phyloP scores from a whole-genome alignment of 1,140 invertebrate species.

The Drosophila chauvacae region DNA sequence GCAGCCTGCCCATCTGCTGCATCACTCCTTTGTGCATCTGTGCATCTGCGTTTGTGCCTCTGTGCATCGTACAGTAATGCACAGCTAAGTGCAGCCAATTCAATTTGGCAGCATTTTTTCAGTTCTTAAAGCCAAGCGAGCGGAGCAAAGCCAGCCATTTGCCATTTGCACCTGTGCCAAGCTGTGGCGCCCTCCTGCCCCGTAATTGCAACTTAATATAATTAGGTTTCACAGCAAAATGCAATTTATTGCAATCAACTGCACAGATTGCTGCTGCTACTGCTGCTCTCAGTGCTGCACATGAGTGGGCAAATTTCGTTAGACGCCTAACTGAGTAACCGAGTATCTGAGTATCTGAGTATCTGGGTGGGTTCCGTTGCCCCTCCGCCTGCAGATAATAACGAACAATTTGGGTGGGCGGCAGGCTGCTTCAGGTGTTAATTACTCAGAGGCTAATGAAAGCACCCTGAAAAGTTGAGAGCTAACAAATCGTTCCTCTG shows the following conservation, averaged over 20 bases:
- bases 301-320: conserved; percentile 34
- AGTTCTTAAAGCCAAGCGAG: conserved; percentile 42
- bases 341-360: conserved; percentile 2
- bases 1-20: conserved; percentile 21
- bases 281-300: conserved; percentile 5
- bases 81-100: conserved; percentile 73
- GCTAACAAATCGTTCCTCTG: conserved; percentile 5
- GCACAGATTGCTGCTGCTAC: conserved; percentile 38
- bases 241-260: conserved; percentile 71
- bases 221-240: conserved; percentile 66
- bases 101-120: conserved; percentile 56
- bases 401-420: conserved; percentile 23
- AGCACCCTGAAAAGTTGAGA: conserved; percentile 9
- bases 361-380: neutral
- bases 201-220: conserved; percentile 76
- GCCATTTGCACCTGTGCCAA: conserved; percentile 49
- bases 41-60: neutral
- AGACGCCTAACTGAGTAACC: conserved; percentile 20
- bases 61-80: conserved; percentile 8
- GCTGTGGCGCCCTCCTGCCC: neutral
- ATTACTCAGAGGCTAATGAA: conserved; percentile 42
- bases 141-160: conserved; percentile 16
- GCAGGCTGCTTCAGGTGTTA: conserved; percentile 20
- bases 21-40: conserved; percentile 6
- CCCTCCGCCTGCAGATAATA: conserved; percentile 13